Base-by-base conservation (phyloP, 1,140 invertebrate genomes). In the Caenorhabditis tropicalis region DNA sequence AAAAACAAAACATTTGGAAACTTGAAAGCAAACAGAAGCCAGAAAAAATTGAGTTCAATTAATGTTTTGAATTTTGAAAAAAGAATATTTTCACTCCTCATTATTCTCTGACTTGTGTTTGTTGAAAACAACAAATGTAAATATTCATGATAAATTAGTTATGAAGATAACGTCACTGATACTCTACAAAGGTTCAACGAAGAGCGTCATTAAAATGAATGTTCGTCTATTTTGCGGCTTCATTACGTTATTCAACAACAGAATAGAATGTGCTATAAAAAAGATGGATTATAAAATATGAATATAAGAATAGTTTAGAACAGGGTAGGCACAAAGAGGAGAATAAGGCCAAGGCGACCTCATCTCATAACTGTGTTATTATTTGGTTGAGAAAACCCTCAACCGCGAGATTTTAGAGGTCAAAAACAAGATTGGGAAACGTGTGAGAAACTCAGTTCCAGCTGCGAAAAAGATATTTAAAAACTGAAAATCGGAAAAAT, bases 331-430 rank as follows among this genome's bases (percentile, higher is more conserved):
- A 24, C 10, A 31, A 31, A 74, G 4, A 16, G 36, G 9, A 1
- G 36, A 74, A 74, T 21, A n/a, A 74, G 65, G 36, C 65, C 65
- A 74, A 74, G 65, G 65, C n/a, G 31, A 36, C 58, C 21, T 24
- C 53, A 58, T 29, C 31, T 39, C 36, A 36, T 33, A 1, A 70
- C n/a, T 70, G 36, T 10, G 7, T 27, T n/a, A 65, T 36, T 33
- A 74, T 74, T 46, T 21, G n/a, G 36, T 19, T 43, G 65, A 10
- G 65, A 43, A 43, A 2, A 43, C 2, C 7, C 10, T 16, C 65
- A 7, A 29, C 29, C 58, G 58, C 31, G 29, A 9, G 6, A 43
- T 43, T 24, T 74, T 74, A 46, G 19, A 43, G 36, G 65, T 21
- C 36, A 24, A 74, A 43, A 74, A 21, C 1, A 27, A 27, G 10